Conservation (phyloP, 1,140 invertebrate genomes). For the Cheumatopsyche charites region DNA sequence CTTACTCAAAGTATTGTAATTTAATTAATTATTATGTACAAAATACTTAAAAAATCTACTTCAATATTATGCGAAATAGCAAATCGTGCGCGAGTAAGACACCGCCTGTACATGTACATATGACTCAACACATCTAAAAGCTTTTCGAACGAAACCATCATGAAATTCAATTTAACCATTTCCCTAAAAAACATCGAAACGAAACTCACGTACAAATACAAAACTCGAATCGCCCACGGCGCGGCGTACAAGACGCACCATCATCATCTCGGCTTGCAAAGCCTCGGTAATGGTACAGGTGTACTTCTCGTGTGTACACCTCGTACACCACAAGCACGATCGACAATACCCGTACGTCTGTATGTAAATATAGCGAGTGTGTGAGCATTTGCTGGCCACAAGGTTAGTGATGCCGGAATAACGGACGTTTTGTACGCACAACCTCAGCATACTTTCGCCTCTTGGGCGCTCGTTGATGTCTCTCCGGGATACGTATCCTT, state of each 20-base stretch:
- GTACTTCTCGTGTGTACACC: not conserved
- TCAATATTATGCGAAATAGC: too few relatives aligned
- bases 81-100: too few relatives aligned
- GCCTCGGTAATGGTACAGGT: not conserved
- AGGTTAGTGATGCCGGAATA: conserved; percentile 37
- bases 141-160: not conserved
- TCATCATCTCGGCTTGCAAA: too few relatives aligned
- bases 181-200: too few relatives aligned
- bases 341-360: not conserved
- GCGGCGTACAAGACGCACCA: too few relatives aligned
- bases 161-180: too few relatives aligned
- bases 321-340: too few relatives aligned
- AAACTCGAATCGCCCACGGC: not conserved
- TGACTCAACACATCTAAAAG: not conserved
- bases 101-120: not conserved
- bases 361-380: conserved; percentile 27
- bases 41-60: too few relatives aligned
- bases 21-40: too few relatives aligned
- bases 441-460: conserved; percentile 29
- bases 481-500: not conserved
- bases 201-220: too few relatives aligned
- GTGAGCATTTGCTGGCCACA: conserved; percentile 29
- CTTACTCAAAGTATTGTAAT: too few relatives aligned
- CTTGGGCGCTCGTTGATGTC: conserved; percentile 21
- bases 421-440: conserved; percentile 25